These are phyloP conservation scores for Macrotus californicus DNA, from an alignment of 2,113 vertebrate genomes.

Conservation along the genomic window DNA sequence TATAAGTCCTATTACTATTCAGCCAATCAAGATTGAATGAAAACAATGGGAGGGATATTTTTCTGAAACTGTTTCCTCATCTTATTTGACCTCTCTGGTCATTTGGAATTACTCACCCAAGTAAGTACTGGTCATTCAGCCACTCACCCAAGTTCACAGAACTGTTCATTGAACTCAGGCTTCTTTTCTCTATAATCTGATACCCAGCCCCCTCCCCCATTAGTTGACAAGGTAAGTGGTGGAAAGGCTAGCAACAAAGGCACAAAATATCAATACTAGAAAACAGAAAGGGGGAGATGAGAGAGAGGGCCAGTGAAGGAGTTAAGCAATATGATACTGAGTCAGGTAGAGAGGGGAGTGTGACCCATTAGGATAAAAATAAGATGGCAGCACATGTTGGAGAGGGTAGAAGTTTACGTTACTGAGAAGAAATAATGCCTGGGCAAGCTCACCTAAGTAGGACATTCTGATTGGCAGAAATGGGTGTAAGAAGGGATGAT, in stretches of 20 bases:
- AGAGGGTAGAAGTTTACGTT: not conserved
- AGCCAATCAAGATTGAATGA: not conserved
- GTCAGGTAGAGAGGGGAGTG: not conserved
- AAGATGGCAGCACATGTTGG: constrained; percentile 33
- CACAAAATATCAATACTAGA: not conserved
- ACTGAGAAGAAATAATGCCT: constrained; percentile 35
- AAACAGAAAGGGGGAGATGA: not conserved
- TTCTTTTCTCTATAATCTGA: not conserved
- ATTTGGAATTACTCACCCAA: not conserved
- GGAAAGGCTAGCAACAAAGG: not conserved
- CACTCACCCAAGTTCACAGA: not conserved
- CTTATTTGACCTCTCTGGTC: not conserved
- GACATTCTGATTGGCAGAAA: constrained; percentile 65
- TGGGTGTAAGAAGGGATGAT: constrained; percentile 40
- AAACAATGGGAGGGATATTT: not conserved
- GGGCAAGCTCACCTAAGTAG: constrained; percentile 38
- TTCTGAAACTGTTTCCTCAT: not conserved
- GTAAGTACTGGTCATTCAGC: not conserved
- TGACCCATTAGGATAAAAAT: constrained; percentile 35
- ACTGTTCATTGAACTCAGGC: not conserved
- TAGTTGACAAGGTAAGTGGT: not conserved
- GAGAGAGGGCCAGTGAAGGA: not conserved
- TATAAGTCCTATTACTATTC: not conserved
- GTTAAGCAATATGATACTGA: constrained; percentile 15
- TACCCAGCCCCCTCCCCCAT: not conserved